Evolutionary conservation across 2,113 vertebrate species (phyloP).

Genomic region (Beaufortia kweichowensis): DNA sequence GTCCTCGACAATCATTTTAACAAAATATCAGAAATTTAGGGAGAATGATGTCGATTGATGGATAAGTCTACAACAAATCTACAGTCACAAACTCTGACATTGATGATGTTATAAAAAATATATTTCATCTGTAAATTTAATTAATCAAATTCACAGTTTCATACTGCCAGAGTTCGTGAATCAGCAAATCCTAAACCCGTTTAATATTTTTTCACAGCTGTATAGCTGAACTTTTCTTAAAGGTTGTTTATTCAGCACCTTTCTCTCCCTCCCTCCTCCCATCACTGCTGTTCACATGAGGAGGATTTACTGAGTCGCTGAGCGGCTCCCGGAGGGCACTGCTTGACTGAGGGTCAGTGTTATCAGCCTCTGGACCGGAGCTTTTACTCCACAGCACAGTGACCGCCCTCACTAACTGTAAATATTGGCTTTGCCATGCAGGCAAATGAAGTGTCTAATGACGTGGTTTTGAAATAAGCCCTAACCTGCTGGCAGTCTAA

Average conservation of each 20-base stretch:
- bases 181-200: background rate
- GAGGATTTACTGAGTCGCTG: constrained; percentile 21
- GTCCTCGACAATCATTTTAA: no score
- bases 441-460: constrained; percentile 53
- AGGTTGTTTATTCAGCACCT: background rate
- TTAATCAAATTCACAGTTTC: background rate
- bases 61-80: no score
- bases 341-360: constrained; percentile 34
- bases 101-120: background rate
- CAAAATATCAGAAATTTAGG: no score
- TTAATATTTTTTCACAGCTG: background rate
- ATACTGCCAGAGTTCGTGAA: background rate
- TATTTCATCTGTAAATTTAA: no score
- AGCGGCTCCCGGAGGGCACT: constrained; percentile 31
- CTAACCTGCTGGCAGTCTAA: constrained; percentile 29
- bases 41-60: no score
- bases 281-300: background rate
- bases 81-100: background rate
- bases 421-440: constrained; percentile 49
- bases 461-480: constrained; percentile 28
- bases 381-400: constrained; percentile 20
- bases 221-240: constrained; percentile 5
- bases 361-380: constrained; percentile 29
- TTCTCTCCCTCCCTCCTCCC: constrained; percentile 22
- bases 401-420: constrained; percentile 24